A percentile compares a stretch with the other conserved stretches of the same genome.
These are phyloP conservation scores for Agrotis clavis DNA, from an alignment of 2,888 invertebrate genomes.

Conservation along the genomic window DNA sequence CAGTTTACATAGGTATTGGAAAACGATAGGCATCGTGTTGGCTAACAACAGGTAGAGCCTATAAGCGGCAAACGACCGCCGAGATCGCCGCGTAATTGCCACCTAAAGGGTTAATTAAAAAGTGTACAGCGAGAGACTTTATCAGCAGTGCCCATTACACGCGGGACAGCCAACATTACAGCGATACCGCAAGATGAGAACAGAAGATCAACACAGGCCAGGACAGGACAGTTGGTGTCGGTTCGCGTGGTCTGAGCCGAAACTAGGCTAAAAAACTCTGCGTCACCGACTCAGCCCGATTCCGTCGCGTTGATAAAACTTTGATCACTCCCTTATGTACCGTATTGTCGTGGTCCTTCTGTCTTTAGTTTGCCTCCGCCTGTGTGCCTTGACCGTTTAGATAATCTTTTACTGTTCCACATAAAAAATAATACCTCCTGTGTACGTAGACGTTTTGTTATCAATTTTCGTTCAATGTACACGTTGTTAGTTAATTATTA, in stretches of 20 bases:
- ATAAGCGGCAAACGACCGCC: constrained; percentile 34
- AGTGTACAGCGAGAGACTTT: constrained; percentile 45
- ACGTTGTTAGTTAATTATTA: constrained; percentile 3
- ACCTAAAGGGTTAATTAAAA: constrained; percentile 58
- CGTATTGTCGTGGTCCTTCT: constrained; percentile 9
- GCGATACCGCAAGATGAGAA: not conserved
- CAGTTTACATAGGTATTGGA: constrained; percentile 16
- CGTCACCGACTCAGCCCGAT: not conserved
- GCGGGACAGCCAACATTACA: constrained; percentile 4
- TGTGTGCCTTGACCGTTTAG: constrained; percentile 35
- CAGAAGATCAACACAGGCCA: constrained; percentile 34
- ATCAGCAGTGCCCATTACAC: constrained; percentile 42
- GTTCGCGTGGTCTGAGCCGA: not conserved
- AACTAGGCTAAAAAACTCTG: not conserved
- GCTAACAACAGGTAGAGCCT: constrained; percentile 7
- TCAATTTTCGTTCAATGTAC: constrained; percentile 14
- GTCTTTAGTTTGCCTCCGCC: not conserved
- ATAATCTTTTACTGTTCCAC: constrained; percentile 55
- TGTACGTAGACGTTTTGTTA: constrained; percentile 28
- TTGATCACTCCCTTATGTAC: not conserved
- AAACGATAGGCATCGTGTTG: constrained; percentile 22
- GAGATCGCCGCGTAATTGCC: constrained; percentile 25
- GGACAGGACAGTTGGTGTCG: too few relatives aligned
- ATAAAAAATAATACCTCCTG: constrained; percentile 56
- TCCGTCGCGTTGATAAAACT: not conserved